phyloP scores from a whole-genome alignment of 2,888 invertebrate species.

The Drosophila dives region DNA sequence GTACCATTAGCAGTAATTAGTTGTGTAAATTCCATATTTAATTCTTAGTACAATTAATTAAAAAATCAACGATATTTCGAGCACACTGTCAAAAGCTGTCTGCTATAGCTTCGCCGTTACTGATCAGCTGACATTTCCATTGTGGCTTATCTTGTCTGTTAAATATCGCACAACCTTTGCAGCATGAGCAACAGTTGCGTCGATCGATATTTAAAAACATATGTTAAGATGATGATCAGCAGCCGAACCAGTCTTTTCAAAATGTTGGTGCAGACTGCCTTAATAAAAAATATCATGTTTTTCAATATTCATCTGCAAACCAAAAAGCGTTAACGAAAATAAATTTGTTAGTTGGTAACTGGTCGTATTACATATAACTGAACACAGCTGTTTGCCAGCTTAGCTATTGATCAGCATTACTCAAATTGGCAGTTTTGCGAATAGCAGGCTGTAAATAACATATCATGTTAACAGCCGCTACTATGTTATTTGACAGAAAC shows the following conservation, averaged over 20 bases:
- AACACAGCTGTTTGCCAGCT: background rate
- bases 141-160: constrained; percentile 8
- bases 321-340: background rate
- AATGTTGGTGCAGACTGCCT: background rate
- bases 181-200: background rate
- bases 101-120: background rate
- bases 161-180: background rate
- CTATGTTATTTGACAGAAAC: constrained; percentile 9
- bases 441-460: constrained; percentile 22
- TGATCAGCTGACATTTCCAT: constrained; percentile 34
- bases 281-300: background rate
- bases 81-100: constrained; percentile 9
- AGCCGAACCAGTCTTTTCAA: background rate
- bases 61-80: constrained; percentile 21
- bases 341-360: background rate
- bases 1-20: no score
- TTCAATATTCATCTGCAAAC: background rate
- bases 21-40: constrained; percentile 8
- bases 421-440: constrained; percentile 8
- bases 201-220: constrained; percentile 3
- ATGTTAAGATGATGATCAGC: background rate
- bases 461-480: constrained; percentile 9
- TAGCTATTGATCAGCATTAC: background rate
- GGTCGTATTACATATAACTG: constrained; percentile 1
- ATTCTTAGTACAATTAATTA: background rate